Evolutionary conservation across 2,797 vertebrate species (phyloP), one percentile per base, ranked within the genome.

Genomic region (Microchirus variegatus): DNA sequence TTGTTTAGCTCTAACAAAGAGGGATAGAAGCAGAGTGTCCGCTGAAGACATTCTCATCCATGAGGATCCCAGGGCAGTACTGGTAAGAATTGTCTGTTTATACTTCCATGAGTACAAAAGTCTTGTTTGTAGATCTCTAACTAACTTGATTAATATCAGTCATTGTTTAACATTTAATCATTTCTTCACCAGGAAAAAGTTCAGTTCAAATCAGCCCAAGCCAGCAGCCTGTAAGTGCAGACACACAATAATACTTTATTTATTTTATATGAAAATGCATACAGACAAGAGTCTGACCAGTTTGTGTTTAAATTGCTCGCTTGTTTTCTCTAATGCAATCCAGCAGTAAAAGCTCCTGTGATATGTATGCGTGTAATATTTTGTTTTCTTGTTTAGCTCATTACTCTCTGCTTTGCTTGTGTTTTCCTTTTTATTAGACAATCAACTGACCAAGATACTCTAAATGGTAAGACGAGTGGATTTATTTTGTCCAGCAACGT

Each of bases 161-260:
- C 43, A 11, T 19, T 70, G n/a, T 67, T 67, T 54, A 69, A 79
- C 26, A 2, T 36, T 13, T 55, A 48, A 11, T 59, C 0, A 0
- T 82, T 62, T 80, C 58, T 77, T 81, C 65, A 88, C n/a, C 87
- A 98, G 96, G 95, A 96, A 81, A 94, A 94, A 93, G 89, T 94
- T 75, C 95, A 95, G 89, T 94, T 95, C 63, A 95, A 95, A 89
- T 94, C 95, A 26, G 91, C 93, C 58, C 95, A 94, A 80, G 89
- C 92, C 62, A 94, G 88, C 80, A 94, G 88, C 89, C 92, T 95
- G 97, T 98, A 90, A 96, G 96, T 60, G 11, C 26, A n/a, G 9
- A 38, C 17, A 53, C 31, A 50, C 10, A 41, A 11, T 10, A 42
- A 13, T 4, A 11, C 19, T 12, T 15, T 42, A 5, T 42, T 13